Evolutionary conservation across 1,140 invertebrate genomes (phyloP).

Genomic region (Chrysoperla carnea): DNA sequence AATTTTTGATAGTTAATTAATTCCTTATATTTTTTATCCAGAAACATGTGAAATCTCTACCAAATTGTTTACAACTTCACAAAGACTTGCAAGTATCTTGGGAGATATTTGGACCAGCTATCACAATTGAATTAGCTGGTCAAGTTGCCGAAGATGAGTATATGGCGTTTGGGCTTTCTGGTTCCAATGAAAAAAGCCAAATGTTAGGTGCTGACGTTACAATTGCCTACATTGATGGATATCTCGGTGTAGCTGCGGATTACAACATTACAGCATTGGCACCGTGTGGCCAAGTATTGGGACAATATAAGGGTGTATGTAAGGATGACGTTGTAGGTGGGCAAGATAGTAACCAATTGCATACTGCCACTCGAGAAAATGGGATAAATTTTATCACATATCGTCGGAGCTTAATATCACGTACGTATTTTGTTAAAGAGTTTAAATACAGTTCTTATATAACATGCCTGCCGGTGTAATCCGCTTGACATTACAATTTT

Average conservation of each 20-base stretch:
- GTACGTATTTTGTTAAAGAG: constrained; percentile 34
- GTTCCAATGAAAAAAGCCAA: constrained; percentile 42
- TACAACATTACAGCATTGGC: constrained; percentile 74
- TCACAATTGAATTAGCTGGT: constrained; percentile 75
- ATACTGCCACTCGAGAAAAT: constrained; percentile 45
- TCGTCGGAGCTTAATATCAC: constrained; percentile 47
- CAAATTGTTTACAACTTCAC: constrained; percentile 75
- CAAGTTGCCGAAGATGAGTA: constrained; percentile 60
- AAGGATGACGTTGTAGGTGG: constrained; percentile 61
- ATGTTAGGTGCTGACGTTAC: constrained; percentile 79
- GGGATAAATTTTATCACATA: constrained; percentile 67
- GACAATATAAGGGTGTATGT: constrained; percentile 72
- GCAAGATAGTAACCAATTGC: constrained; percentile 57
- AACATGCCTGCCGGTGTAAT: too few relatives aligned
- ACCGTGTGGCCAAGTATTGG: constrained; percentile 69
- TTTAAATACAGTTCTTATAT: background rate
- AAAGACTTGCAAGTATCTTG: constrained; percentile 67
- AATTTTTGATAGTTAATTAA: background rate
- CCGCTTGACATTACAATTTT: too few relatives aligned
- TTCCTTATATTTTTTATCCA: background rate
- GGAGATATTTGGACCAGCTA: constrained; percentile 78
- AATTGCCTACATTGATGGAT: constrained; percentile 54
- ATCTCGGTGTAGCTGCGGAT: constrained; percentile 54
- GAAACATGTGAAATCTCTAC: constrained; percentile 24
- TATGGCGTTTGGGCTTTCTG: constrained; percentile 75